These are phyloP conservation scores for Microplitis manilae DNA, from an alignment of 2,888 invertebrate genomes.

Conservation along the genomic window DNA sequence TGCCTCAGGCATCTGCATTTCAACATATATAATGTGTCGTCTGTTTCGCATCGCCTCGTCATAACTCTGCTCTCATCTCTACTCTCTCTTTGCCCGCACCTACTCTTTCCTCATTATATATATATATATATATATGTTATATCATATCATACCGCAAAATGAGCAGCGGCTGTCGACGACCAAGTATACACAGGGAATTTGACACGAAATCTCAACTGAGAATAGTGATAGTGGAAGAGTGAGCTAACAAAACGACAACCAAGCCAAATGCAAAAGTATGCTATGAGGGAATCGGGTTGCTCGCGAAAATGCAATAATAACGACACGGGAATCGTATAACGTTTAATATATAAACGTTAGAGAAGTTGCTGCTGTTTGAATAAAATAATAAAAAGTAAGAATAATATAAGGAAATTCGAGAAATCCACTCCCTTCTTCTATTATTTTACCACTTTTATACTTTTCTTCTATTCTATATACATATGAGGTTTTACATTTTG, in stretches of 20 bases:
- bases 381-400: neutral
- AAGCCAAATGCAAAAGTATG: conserved; percentile 20
- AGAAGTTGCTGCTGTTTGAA: conserved; percentile 9
- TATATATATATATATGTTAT: conserved; percentile 1
- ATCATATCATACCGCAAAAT: conserved; percentile 1
- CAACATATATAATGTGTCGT: conserved; percentile 23
- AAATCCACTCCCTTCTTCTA: conserved; percentile 27
- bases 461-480: neutral
- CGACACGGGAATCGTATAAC: conserved; percentile 46
- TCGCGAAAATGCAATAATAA: conserved; percentile 45
- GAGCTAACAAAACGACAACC: neutral
- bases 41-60: conserved; percentile 23
- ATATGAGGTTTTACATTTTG: conserved; percentile 37
- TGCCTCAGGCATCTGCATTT: conserved; percentile 20
- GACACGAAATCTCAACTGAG: conserved; percentile 19
- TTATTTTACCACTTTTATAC: conserved; percentile 9
- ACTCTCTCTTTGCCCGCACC: neutral
- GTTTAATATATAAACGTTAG: too few species aligned
- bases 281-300: conserved; percentile 30
- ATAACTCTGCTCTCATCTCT: neutral
- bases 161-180: conserved; percentile 4
- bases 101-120: neutral
- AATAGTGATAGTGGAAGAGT: neutral
- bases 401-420: neutral
- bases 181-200: conserved; percentile 1